These are phyloP conservation scores for Xiphophorus hellerii DNA, from an alignment of 2,113 vertebrate genomes.

Conservation along the genomic window DNA sequence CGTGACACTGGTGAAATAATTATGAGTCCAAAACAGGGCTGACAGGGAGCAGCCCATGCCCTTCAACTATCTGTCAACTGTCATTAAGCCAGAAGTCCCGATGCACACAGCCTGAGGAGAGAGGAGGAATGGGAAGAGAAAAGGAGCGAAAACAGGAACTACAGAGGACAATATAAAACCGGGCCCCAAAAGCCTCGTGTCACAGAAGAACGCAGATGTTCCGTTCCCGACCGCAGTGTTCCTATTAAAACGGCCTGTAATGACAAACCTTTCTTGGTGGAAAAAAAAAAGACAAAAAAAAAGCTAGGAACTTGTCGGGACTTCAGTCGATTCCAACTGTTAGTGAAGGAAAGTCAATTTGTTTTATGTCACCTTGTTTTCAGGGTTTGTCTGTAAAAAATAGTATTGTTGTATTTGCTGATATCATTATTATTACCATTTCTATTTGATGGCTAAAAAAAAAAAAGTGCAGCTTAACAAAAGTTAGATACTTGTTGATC, in stretches of 20 bases:
- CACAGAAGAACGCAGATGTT: slow-evolving; percentile 15
- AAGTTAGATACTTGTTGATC: too few relatives aligned
- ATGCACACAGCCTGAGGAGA: slow-evolving; percentile 73
- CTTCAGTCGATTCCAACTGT: background rate
- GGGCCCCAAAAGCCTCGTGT: slow-evolving; percentile 16
- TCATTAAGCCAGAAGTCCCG: slow-evolving; percentile 91
- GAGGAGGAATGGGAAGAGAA: slow-evolving; percentile 30
- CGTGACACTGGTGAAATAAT: slow-evolving; percentile 99
- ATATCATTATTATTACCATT: too few relatives aligned
- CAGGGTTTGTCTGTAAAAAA: too few relatives aligned
- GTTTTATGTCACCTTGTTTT: too few relatives aligned
- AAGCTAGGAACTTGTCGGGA: background rate
- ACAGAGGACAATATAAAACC: slow-evolving; percentile 24
- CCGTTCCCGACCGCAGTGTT: background rate
- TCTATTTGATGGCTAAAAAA: too few relatives aligned
- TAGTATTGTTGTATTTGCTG: too few relatives aligned
- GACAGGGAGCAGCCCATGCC: slow-evolving; percentile 98
- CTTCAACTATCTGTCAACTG: slow-evolving; percentile 97
- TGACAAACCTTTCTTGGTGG: background rate
- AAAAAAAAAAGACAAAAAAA: background rate
- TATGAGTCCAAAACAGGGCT: slow-evolving; percentile 99
- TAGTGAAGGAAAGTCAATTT: too few relatives aligned
- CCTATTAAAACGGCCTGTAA: background rate
- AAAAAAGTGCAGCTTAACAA: too few relatives aligned
- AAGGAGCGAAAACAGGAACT: slow-evolving; percentile 36